Base-by-base conservation (phyloP, 1,140 invertebrate species). In the Venturia canescens region DNA sequence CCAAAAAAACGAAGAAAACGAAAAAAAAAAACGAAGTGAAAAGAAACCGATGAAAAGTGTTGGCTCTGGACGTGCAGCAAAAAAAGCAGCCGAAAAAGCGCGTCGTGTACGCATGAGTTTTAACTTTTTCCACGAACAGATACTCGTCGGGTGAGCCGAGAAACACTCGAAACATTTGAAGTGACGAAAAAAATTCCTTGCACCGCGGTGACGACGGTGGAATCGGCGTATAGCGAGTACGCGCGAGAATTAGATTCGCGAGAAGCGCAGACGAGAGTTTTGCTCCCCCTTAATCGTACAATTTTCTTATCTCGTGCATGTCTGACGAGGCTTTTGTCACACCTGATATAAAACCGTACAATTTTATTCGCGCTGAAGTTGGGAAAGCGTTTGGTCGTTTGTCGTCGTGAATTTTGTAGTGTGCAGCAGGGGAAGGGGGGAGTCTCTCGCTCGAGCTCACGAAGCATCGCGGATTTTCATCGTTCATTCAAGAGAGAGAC, bases 391-490 rank as follows among this genome's bases (percentile, higher is more conserved):
- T 48, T 72, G 29, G 70, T 72, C 34, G 70, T 48, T 44, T 72
- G 29, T 72, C 70, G 34, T 72, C 70, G 70, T 72, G 70, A 34
- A 72, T 48, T 70, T 70, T 38, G 67, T 70, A 70, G 67, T 70
- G 15, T 26, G 67, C 29, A 66, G 3, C 18, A 18, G 53, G 21
- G 53, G 53, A 57, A 13, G 13, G 27, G 21, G 53, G 21, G 9
- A 13, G n/a, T n/a, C n/a, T 23, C 21, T 57, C 53, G 53, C 16
- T 57, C 53, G 53, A n/a, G 18, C 21, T 66, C 60, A 66, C 60
- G 60, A 66, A 15, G n/a, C 38, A 44, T 23, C 60, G 60, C 60
- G 60, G 60, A 23, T 66, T 72, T 72, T 72, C 70, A 72, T 72
- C 70, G 70, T 72, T 50, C 34, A 72, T 72, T 72, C 70, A 72